Evolutionary conservation across 1,140 invertebrate species (phyloP).

Genomic region (Orchestia grillus): DNA sequence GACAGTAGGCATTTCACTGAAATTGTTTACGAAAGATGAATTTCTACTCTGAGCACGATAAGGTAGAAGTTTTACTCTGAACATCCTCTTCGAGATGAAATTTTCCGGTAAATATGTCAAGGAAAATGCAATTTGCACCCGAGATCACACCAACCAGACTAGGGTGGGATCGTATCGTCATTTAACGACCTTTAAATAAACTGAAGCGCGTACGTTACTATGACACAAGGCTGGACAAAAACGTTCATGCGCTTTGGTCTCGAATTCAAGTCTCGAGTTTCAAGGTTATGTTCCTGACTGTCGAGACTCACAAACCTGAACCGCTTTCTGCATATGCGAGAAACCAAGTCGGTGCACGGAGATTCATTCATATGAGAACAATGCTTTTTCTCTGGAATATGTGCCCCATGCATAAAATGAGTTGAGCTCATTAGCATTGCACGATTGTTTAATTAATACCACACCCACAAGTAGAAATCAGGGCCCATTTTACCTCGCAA

Average conservation of each 20-base stretch:
- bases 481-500: background rate
- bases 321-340: background rate
- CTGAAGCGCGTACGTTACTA: background rate
- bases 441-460: background rate
- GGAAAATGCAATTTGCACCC: background rate
- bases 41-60: too few relatives aligned
- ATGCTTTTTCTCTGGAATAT: background rate
- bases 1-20: too few relatives aligned
- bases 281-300: background rate
- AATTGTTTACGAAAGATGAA: too few relatives aligned
- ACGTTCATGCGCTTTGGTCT: background rate
- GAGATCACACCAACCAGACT: background rate
- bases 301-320: background rate
- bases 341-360: background rate
- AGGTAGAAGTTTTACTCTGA: too few relatives aligned
- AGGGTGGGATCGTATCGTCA: background rate
- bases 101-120: background rate
- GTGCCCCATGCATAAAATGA: background rate
- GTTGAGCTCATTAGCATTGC: background rate
- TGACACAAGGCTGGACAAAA: background rate
- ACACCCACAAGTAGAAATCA: background rate
- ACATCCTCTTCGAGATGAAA: too few relatives aligned
- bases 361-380: background rate
- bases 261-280: background rate
- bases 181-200: background rate